Conservation (phyloP, 2,113 vertebrate genomes). For the Vireo altiloquus region DNA sequence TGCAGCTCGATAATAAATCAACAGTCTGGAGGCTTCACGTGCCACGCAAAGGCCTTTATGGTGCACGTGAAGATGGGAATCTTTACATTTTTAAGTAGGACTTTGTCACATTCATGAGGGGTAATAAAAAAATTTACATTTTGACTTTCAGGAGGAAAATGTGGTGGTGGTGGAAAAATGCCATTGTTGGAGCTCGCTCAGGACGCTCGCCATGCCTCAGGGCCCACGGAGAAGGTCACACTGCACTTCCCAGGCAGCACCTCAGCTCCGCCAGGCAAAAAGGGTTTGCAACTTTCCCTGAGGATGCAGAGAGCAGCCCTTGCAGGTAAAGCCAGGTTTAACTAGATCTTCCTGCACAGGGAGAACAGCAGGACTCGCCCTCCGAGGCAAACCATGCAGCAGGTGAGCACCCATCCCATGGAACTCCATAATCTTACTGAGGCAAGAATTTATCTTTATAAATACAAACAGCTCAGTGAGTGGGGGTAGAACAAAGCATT, state of each 20-base stretch:
- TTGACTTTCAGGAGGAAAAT: slow-evolving; percentile 14
- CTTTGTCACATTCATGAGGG: slow-evolving; percentile 8
- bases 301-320: not conserved
- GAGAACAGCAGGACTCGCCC: not conserved
- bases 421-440: rapidly evolving
- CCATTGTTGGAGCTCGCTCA: not conserved
- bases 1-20: slow-evolving; percentile 37
- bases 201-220: not conserved
- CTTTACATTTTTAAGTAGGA: slow-evolving; percentile 46
- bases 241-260: not conserved
- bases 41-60: not conserved
- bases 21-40: not conserved
- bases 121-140: slow-evolving; percentile 45
- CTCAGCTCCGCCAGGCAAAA: not conserved
- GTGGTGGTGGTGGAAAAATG: not conserved
- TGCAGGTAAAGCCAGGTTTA: not conserved
- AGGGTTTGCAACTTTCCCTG: not conserved
- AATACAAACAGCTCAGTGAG: rapidly evolving
- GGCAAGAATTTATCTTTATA: rapidly evolving
- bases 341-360: not conserved
- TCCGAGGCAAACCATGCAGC: not conserved
- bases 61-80: not conserved
- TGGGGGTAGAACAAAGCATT: not conserved
- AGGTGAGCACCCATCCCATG: rapidly evolving
- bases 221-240: slow-evolving; percentile 3